Percentiles rank a stretch among this genome's conserved stretches.
Conservation (phyloP, 2,113 vertebrate species). For the Neopipo cinnamomea region DNA sequence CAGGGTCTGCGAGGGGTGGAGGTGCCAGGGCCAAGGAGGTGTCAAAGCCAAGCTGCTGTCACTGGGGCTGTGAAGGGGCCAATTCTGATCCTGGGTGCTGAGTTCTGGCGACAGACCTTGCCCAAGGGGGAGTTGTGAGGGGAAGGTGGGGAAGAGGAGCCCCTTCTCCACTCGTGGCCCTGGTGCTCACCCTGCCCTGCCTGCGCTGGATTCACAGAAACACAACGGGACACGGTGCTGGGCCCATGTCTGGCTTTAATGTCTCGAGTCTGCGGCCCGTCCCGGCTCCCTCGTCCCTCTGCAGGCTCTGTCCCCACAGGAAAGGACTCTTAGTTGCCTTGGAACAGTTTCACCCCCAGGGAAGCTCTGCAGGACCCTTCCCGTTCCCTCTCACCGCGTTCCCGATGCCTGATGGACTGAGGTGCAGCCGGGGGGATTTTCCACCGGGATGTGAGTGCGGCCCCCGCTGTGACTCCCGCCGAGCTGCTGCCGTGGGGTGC, state of each 20-base stretch:
- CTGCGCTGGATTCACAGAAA: background rate
- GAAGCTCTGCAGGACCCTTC: fast-evolving
- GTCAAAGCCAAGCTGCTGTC: fast-evolving
- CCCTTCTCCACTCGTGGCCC: background rate
- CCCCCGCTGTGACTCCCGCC: fast-evolving
- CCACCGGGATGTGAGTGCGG: fast-evolving
- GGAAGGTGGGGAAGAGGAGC: background rate
- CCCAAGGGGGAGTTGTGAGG: fast-evolving
- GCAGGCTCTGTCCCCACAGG: background rate
- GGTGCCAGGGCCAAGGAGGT: fast-evolving
- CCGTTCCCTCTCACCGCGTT: fast-evolving
- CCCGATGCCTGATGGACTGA: fast-evolving
- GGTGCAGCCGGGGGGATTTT: fast-evolving
- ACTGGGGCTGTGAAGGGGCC: fast-evolving
- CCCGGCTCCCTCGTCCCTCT: fast-evolving
- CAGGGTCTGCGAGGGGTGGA: background rate
- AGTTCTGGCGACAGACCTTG: fast-evolving
- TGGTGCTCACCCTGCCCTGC: background rate
- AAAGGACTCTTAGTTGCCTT: fast-evolving
- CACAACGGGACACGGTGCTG: fast-evolving
- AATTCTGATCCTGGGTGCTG: fast-evolving
- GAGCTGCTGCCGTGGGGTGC: background rate
- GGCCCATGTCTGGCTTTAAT: background rate
- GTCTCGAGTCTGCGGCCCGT: fast-evolving
- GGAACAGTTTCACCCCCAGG: background rate